These are phyloP conservation scores for Frieseomelitta varia DNA, from an alignment of 1,140 invertebrate genomes.

Conservation along the genomic window DNA sequence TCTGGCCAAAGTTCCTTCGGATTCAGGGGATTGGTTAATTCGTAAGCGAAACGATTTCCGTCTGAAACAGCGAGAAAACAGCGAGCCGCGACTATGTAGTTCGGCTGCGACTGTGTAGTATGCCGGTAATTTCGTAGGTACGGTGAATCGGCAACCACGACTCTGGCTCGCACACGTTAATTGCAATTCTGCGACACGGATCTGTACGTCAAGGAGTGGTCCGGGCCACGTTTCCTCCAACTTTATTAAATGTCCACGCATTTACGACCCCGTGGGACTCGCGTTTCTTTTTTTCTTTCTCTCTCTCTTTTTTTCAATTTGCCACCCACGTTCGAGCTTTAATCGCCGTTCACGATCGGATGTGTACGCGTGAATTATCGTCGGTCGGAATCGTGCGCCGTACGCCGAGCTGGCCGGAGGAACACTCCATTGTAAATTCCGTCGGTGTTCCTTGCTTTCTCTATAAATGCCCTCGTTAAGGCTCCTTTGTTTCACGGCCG, in stretches of 20 bases:
- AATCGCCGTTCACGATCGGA: slow-evolving; percentile 52
- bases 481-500: slow-evolving; percentile 14
- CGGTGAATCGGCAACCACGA: slow-evolving; percentile 12
- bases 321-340: slow-evolving; percentile 26
- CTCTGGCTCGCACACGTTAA: slow-evolving; percentile 43
- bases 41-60: slow-evolving; percentile 29
- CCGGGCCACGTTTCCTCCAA: slow-evolving; percentile 39
- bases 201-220: slow-evolving; percentile 16
- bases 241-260: slow-evolving; percentile 68
- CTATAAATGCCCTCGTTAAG: slow-evolving; percentile 29
- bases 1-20: neutral
- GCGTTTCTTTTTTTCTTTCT: neutral
- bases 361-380: slow-evolving; percentile 53
- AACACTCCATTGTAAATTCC: slow-evolving; percentile 34
- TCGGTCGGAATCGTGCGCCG: slow-evolving; percentile 20
- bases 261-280: slow-evolving; percentile 35
- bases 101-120: neutral
- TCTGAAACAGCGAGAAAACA: slow-evolving; percentile 36
- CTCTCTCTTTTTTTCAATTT: neutral
- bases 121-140: slow-evolving; percentile 1
- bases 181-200: slow-evolving; percentile 59
- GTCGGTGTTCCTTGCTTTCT: slow-evolving; percentile 19
- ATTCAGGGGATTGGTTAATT: slow-evolving; percentile 7
- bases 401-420: neutral
- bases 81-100: neutral